Percentiles rank a stretch among this genome's conserved stretches.
phyloP scores from a whole-genome alignment of 2,888 invertebrate species.

The Oasisia sp. region DNA sequence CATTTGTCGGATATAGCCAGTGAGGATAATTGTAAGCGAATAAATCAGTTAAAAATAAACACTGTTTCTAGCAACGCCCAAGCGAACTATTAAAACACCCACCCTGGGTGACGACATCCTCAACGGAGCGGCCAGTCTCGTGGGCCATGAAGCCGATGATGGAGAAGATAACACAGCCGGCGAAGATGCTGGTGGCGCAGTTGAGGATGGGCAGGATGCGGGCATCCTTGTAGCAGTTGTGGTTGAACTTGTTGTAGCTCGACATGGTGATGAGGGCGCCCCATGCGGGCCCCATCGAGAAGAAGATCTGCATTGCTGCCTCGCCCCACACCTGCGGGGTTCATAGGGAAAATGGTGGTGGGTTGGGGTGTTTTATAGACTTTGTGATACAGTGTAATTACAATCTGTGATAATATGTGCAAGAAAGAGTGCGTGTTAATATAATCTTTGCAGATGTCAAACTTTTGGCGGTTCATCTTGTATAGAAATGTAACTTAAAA shows the following conservation, averaged over 20 bases:
- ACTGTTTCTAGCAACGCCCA: no score
- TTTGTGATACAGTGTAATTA: background rate
- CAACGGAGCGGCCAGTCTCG: slow-evolving; percentile 60
- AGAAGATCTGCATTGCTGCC: slow-evolving; percentile 50
- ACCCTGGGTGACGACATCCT: slow-evolving; percentile 65
- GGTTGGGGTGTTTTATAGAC: background rate
- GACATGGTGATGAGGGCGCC: slow-evolving; percentile 48
- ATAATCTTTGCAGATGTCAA: no score
- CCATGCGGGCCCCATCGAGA: slow-evolving; percentile 47
- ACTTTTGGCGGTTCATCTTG: no score
- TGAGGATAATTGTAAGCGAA: no score
- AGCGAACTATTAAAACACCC: background rate
- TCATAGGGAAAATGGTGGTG: background rate
- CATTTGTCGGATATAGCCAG: no score
- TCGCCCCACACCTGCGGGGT: slow-evolving; percentile 46
- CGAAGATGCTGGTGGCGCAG: slow-evolving; percentile 63
- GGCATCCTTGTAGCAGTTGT: slow-evolving; percentile 56
- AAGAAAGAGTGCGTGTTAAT: no score
- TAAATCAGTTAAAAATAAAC: no score
- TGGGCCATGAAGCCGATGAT: slow-evolving; percentile 73
- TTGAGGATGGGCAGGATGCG: slow-evolving; percentile 63
- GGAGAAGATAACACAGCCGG: slow-evolving; percentile 65
- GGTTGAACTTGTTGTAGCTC: slow-evolving; percentile 47
- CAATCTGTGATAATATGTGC: no score
- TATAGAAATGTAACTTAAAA: no score